A percentile compares a stretch with the other conserved stretches of the same genome.
Evolutionary conservation across 2,888 invertebrate species (phyloP).

Genomic region (Seira ritae): DNA sequence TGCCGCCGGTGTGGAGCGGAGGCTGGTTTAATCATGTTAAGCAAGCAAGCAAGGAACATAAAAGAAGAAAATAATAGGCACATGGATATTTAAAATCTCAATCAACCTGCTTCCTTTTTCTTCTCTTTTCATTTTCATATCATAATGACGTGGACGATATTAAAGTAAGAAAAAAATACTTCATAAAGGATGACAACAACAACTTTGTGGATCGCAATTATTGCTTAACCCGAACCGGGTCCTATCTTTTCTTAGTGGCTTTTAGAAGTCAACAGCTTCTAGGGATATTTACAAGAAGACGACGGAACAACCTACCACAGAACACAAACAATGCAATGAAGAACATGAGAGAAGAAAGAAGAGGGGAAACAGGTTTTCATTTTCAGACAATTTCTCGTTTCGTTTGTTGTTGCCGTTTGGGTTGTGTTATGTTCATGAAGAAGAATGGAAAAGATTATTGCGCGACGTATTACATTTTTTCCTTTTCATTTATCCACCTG

Average conservation of each 20-base stretch:
- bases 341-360: background rate
- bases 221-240: background rate
- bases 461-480: background rate
- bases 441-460: slow-evolving; percentile 36
- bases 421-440: background rate
- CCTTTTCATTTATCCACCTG: background rate
- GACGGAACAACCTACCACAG: slow-evolving; percentile 1
- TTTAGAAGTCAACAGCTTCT: slow-evolving; percentile 1
- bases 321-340: background rate
- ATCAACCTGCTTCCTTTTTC: background rate
- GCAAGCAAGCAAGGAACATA: background rate
- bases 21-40: background rate
- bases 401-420: slow-evolving; percentile 17
- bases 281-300: slow-evolving; percentile 13
- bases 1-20: background rate
- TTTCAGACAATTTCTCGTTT: slow-evolving; percentile 43
- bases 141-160: background rate
- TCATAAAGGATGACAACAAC: background rate
- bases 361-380: slow-evolving; percentile 44
- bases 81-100: slow-evolving; percentile 10
- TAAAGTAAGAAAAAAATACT: background rate
- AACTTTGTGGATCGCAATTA: background rate
- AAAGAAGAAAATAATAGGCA: background rate
- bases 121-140: background rate
- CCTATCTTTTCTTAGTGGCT: background rate